These are phyloP conservation scores for Chromobotia macracanthus DNA, from an alignment of 2,797 vertebrate species.

Conservation along the genomic window DNA sequence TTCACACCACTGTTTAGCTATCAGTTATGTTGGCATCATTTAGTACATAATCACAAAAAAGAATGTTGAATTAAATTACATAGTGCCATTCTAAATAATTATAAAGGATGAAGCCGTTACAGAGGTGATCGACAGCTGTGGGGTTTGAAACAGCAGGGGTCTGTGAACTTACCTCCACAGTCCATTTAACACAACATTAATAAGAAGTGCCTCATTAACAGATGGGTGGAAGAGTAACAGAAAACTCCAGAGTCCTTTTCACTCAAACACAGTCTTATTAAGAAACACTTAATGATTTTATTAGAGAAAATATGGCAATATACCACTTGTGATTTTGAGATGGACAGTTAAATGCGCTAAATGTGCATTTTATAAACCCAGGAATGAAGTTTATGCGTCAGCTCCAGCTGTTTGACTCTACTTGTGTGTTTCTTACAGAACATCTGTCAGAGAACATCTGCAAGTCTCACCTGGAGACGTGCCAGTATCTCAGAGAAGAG, in stretches of 20 bases:
- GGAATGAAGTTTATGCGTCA: constrained; percentile 9
- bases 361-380: constrained; percentile 12
- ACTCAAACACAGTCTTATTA: constrained; percentile 19
- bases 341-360: constrained; percentile 1
- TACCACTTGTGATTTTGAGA: not conserved
- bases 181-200: constrained; percentile 71
- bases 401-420: constrained; percentile 39
- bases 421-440: constrained; percentile 72
- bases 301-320: constrained; percentile 25
- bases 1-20: not conserved
- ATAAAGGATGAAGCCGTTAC: constrained; percentile 7
- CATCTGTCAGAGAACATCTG: constrained; percentile 90
- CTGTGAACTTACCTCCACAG: constrained; percentile 66
- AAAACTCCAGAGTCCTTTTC: constrained; percentile 35
- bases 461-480: constrained; percentile 93
- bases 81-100: constrained; percentile 12
- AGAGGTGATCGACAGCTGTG: constrained; percentile 52
- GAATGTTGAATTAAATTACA: constrained; percentile 17
- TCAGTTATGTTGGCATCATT: constrained; percentile 23
- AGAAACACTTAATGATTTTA: constrained; percentile 13
- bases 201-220: constrained; percentile 72
- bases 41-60: constrained; percentile 30
- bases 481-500: constrained; percentile 92
- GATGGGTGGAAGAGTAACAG: constrained; percentile 62
- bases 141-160: constrained; percentile 71